Evolutionary conservation across 2,797 vertebrate species (phyloP).

Genomic region (Sternotherus odoratus): DNA sequence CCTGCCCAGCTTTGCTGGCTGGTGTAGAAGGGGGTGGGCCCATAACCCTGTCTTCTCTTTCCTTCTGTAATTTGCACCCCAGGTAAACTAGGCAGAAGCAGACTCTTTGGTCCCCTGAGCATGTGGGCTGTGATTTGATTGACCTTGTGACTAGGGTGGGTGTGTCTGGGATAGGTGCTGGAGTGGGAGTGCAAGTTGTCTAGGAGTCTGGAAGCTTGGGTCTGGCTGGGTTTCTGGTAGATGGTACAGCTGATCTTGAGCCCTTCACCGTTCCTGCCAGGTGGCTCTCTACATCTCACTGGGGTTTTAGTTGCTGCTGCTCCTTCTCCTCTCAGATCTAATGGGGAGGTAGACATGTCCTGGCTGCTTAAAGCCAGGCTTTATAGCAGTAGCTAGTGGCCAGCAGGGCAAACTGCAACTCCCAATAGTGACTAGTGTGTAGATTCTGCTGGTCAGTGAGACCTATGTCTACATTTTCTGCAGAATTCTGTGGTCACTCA

Average conservation of each 20-base stretch:
- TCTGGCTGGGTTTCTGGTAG: slow-evolving; percentile 23
- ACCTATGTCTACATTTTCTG: not conserved
- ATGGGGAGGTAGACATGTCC: not conserved
- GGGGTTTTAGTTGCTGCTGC: not conserved
- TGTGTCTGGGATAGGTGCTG: not conserved
- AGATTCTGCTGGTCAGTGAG: not conserved
- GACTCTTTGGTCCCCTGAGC: rapidly evolving
- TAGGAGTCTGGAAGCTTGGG: not conserved
- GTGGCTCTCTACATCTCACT: not conserved
- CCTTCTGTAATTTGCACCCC: not conserved
- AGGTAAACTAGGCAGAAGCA: not conserved
- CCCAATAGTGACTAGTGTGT: too few relatives aligned
- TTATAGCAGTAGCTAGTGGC: not conserved
- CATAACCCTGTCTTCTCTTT: not conserved
- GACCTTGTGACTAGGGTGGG: not conserved
- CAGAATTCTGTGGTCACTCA: not conserved
- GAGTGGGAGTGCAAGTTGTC: not conserved
- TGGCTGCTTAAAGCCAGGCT: not conserved
- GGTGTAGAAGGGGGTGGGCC: not conserved
- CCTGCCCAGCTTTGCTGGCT: not conserved
- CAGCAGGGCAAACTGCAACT: not conserved
- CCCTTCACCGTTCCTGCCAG: not conserved
- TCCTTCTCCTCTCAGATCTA: not conserved
- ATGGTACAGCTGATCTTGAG: not conserved
- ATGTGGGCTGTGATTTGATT: too few relatives aligned